Evolutionary conservation across 2,888 invertebrate genomes (phyloP), one percentile per base, ranked within the genome.

Genomic region (Lycia hirtaria): DNA sequence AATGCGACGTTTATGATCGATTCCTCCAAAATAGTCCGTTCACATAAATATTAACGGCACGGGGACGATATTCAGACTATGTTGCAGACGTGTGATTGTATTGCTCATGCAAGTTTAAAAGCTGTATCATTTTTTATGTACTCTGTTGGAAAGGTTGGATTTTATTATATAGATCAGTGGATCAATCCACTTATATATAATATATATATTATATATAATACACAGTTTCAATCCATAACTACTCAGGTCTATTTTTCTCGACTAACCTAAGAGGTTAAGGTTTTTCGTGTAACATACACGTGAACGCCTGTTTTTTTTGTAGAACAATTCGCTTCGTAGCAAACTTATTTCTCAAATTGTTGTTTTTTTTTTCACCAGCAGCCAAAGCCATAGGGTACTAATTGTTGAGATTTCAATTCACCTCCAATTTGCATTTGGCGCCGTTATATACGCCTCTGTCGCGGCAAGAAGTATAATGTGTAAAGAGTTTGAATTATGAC

Each of bases 401-500:
- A n/a, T 24, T 24, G 24, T 24, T 24, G 24, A 24, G 5, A 9
- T 5, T 5, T 9, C 24, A 24, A 17, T 35, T 30, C n/a, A 10
- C 30, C 30, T 12, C 30, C 30, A 30, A 30, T n/a, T 12, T 24
- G 9, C n/a, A n/a, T n/a, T n/a, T n/a, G n/a, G n/a, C 12, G 9
- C 19, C 30, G 44, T 44, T 10, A 32, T 0, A n/a, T 41, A 32
- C 33, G 47, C 14, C 24, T 22, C 48, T n/a, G n/a, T n/a, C 22
- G 15, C 2, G 1, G 4, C 35, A 10, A 35, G 35, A 6, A 54
- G 40, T 45, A 60, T 56, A 45, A 63, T 56, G 45, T 60, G 30
- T 15, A 24, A 61, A 52, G 58, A 61, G 60, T 52, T 64, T 62
- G 57, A 67, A 61, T 67, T 64, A 64, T 56, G 55, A 33, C 17